Evolutionary conservation across 2,888 invertebrate species (phyloP), one percentile per base, ranked within the genome.

Genomic region (Drosophila bunnanda): DNA sequence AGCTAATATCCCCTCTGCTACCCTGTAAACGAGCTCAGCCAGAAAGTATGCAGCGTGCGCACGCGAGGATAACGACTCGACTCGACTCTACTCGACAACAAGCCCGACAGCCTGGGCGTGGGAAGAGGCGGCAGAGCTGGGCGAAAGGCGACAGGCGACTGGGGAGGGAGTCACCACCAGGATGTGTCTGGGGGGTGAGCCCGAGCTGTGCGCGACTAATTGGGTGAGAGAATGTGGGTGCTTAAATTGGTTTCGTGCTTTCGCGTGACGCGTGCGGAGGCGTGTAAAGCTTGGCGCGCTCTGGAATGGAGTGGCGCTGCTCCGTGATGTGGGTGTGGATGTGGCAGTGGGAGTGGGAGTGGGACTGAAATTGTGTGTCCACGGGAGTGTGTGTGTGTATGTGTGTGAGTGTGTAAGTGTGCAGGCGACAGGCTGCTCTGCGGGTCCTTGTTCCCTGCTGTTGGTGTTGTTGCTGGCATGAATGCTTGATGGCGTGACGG

Each of bases 211-310:
- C 86, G 90, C 80, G 90, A 90, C 91, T 90, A 91, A 91, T 91
- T 91, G 90, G 90, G 91, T 91, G 91, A 87, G 89, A 87, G 88
- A 88, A 88, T 89, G 89, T 88, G 89, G 89, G 89, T 75, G 89
- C 83, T 89, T 87, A 89, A 89, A 89, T 89, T 89, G 89, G 89
- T 89, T 88, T 88, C 87, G 83, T 82, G 83, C 83, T 83, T 80
- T 88, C 77, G 83, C 76, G 77, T 84, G 88, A 79, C 84, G 79
- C 85, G 82, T 86, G 88, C 86, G 84, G 80, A 81, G 84, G 86
- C 86, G 79, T 89, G 83, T 85, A 86, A 72, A 83, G 82, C 80
- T 78, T 64, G 64, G 64, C 64, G 60, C 46, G 48, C 61, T 67
- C 54, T 60, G 59, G 30, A 54, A 54, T 52, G 50, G 50, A 52